A percentile compares a stretch with the other conserved stretches of the same genome.
These are phyloP conservation scores for Phaonia tiefii DNA, from an alignment of 2,888 invertebrate genomes.

Conservation along the genomic window DNA sequence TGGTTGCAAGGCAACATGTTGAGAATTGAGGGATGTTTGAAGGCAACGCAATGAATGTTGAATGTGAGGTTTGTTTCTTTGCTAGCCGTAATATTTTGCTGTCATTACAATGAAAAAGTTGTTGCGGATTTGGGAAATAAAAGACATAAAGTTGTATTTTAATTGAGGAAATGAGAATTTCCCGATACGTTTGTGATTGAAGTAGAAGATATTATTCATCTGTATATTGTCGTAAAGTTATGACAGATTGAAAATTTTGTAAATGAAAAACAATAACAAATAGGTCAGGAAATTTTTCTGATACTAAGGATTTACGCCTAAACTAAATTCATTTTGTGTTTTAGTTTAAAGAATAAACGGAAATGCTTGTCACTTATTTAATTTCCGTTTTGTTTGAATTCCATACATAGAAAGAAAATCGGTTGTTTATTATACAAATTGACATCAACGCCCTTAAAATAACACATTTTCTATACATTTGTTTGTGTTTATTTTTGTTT, in stretches of 20 bases:
- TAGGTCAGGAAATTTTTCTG: no score
- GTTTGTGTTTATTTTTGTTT: slow-evolving; percentile 23
- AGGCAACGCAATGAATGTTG: slow-evolving; percentile 10
- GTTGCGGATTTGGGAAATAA: slow-evolving; percentile 44
- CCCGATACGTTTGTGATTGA: slow-evolving; percentile 47
- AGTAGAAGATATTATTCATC: no score
- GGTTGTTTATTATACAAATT: slow-evolving; percentile 34
- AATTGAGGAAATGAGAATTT: slow-evolving; percentile 69
- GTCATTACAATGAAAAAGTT: no score
- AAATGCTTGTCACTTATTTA: slow-evolving; percentile 51
- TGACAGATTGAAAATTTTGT: background rate
- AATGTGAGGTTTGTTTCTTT: slow-evolving; percentile 25
- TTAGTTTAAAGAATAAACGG: background rate
- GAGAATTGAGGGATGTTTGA: slow-evolving; percentile 42
- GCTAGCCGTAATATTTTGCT: background rate
- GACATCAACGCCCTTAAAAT: slow-evolving; percentile 34
- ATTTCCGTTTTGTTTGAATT: slow-evolving; percentile 50
- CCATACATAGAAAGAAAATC: background rate
- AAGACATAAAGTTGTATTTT: slow-evolving; percentile 47
- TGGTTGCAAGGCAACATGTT: slow-evolving; percentile 47
- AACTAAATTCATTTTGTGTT: slow-evolving; percentile 25
- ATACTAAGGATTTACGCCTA: no score
- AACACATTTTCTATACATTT: slow-evolving; percentile 44
- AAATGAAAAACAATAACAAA: no score
- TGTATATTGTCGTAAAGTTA: slow-evolving; percentile 25